phyloP scores from a whole-genome alignment of 1,140 invertebrate species.

The Brachionus rotundiformis region DNA sequence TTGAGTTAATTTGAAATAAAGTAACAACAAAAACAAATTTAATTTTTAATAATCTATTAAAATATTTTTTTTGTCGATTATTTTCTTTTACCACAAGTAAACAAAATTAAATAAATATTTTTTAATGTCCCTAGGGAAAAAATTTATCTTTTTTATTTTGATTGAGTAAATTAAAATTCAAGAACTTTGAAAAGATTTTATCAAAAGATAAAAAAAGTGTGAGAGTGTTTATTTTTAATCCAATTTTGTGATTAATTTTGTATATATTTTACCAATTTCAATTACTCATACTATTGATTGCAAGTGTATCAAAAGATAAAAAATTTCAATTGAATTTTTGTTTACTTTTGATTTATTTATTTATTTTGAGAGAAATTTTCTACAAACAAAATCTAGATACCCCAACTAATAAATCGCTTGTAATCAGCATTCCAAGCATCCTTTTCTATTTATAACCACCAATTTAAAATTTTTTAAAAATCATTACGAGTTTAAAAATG shows the following conservation, averaged over 20 bases:
- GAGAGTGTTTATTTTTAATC: not conserved
- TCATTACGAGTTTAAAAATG: not conserved
- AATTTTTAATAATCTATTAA: no score
- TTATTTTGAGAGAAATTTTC: not conserved
- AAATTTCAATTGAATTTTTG: not conserved
- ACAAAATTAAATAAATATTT: no score
- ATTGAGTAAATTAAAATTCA: no score
- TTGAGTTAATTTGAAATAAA: no score
- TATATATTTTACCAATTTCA: not conserved
- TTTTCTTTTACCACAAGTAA: no score
- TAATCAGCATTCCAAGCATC: not conserved
- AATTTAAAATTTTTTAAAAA: not conserved
- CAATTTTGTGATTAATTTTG: not conserved
- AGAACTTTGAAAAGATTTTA: not conserved
- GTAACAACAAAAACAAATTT: no score
- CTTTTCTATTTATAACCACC: not conserved
- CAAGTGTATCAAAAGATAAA: not conserved
- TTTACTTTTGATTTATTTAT: not conserved
- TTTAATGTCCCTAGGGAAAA: no score
- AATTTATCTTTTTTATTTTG: no score
- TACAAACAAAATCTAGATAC: not conserved
- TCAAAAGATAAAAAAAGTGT: not conserved
- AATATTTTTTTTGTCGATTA: no score
- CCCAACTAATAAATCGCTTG: not conserved
- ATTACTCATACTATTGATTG: not conserved